Percentiles rank a stretch among this genome's conserved stretches.
These are phyloP conservation scores for Lasius fuliginosus DNA, from an alignment of 2,888 invertebrate genomes.

Conservation along the genomic window DNA sequence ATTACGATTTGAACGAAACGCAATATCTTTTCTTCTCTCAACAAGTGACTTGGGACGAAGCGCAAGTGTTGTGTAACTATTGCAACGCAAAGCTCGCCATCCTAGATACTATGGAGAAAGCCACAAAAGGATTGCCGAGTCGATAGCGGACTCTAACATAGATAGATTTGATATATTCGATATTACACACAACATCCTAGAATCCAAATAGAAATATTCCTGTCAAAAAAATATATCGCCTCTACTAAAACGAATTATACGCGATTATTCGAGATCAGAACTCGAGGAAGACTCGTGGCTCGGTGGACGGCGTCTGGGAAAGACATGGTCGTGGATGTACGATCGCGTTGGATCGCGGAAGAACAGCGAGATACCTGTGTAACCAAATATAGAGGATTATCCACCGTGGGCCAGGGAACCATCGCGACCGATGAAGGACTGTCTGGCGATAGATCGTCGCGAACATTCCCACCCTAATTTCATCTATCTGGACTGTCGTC, in stretches of 20 bases:
- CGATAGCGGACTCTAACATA: conserved; percentile 87
- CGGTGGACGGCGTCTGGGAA: conserved; percentile 73
- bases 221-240: background rate
- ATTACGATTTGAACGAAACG: conserved; percentile 85
- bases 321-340: conserved; percentile 73
- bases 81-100: conserved; percentile 83
- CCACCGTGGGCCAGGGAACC: conserved; percentile 86
- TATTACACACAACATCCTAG: background rate
- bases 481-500: conserved; percentile 87
- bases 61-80: conserved; percentile 84
- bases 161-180: conserved; percentile 80
- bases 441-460: conserved; percentile 87
- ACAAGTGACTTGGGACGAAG: conserved; percentile 87
- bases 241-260: background rate
- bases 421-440: conserved; percentile 82
- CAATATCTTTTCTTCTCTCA: conserved; percentile 87
- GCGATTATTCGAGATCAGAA: conserved; percentile 53
- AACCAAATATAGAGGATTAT: conserved; percentile 86
- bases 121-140: conserved; percentile 87
- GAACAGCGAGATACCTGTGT: conserved; percentile 82
- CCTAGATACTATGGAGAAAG: conserved; percentile 86
- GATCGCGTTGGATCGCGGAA: conserved; percentile 55
- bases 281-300: conserved; percentile 76
- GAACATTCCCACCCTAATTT: conserved; percentile 87
- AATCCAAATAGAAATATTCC: background rate